Base-by-base conservation (phyloP, 1,140 invertebrate genomes). In the Gryllus bimaculatus region DNA sequence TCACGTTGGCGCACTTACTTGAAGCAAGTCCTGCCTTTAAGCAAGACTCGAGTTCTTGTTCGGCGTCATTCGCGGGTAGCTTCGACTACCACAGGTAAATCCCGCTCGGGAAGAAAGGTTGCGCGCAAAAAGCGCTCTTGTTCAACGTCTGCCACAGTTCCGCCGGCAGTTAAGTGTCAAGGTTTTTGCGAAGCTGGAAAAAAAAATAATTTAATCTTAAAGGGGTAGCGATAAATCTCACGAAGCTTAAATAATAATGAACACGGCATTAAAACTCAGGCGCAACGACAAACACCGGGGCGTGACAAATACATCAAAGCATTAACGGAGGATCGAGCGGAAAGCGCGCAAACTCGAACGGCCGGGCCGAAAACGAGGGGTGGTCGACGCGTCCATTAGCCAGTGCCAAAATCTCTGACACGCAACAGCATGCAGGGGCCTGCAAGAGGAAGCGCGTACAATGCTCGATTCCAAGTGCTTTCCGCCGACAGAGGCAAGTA, bases 261-360 rank as follows among this genome's bases (percentile, higher is more conserved):
- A 66, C 54, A 13, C 54, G 54, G 18, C 54, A 66, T 7, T 66
- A 66, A 66, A 18, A 1, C 18, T 18, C 54, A 18, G 7, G 54
- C 54, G 54, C 10, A 66, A 66, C 54, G n/a, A 66, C 54, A 66
- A 66, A 66, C 54, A 66, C 54, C 2, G 0, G 54, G 2, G 54
- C 54, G 54, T 66, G 54, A 66, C 54, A 66, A 66, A 66, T 66
- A 66, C 54, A 66, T 66, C 54, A 66, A 66, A 66, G 54, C 54
- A 18, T 13, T 10, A n/a, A 18, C 54, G 18, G 54, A 66, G 18
- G 18, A 66, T 66, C 54, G 10, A 18, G 54, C 54, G 18, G 54
- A 66, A 66, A 1, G 0, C 7, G 10, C n/a, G 7, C 18, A 66
- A 66, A 66, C 10, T 18, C 10, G 54, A 66, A 66, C 54, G n/a